Evolutionary conservation across 2,797 vertebrate species (phyloP), one percentile per base, ranked within the genome.

Genomic region (Gastrophryne carolinensis): DNA sequence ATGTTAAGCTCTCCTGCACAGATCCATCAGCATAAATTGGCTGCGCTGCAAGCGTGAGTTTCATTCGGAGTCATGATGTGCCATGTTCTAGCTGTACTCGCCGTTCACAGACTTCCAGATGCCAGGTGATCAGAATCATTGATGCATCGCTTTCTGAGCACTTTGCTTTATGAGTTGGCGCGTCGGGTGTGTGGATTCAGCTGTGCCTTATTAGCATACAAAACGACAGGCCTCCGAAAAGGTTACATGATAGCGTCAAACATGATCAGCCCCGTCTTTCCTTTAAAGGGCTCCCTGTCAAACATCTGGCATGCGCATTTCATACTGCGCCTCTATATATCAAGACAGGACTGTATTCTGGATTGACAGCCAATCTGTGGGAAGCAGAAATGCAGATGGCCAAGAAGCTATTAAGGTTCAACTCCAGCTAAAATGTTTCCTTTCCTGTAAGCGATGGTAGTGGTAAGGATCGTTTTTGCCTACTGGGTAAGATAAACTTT

Each of bases 71-170:
- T 81, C 86, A 79, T 0, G 12, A 69, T 30, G 44, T 0, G 10
- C 77, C 82, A 30, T 0, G 54, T 64, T 76, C 83, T 67, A 75
- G 79, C 49, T 81, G 67, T 79, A 69, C 75, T 47, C 21, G 0
- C 67, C 76, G 50, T 75, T 71, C 35, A 10, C 75, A 0, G 2
- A 12, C 15, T 78, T 82, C 82, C 88, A 82, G 83, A 66, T 73
- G 85, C 83, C 61, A 13, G 84, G 78, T 35, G 82, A 79, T 57
- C 81, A 73, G 81, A 80, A 65, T 77, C 35, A 80, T 82, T 3
- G 27, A 73, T 3, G 75, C 19, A 1, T 17, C 1, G 8, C 80
- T 80, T 75, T 80, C 84, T 35, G 41, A 81, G 82, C 82, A 5
- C 39, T 72, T 79, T 81, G 74, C 72, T 83, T 85, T 79, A 73